Base-by-base conservation (phyloP, 1,140 invertebrate genomes). In the Drosophila melanica region DNA sequence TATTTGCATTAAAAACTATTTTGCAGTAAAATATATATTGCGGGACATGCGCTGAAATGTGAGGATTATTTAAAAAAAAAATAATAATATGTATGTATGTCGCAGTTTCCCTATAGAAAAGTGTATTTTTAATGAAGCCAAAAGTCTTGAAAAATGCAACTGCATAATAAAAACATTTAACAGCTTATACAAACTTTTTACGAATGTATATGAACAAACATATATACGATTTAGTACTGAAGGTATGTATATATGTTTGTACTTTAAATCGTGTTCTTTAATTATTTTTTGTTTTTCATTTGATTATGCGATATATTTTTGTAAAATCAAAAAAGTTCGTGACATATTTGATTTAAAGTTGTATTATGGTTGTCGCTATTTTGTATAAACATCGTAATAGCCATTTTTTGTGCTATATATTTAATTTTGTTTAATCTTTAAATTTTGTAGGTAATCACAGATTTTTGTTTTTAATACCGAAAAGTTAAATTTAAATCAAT, bases 391-490 rank as follows among this genome's bases (percentile, higher is more conserved):
- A 65, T 78, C 39, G 69, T 77, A 62, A 58, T 65, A 60, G 72
- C 58, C 23, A 66, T 55, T 50, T 50, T 55, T 66, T 64, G 63
- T 64, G 80, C 80, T 87, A 87, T 82, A 87, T 68, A 82, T 73
- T 87, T 77, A 77, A 76, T 87, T 81, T 87, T 79, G 23, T 50
- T 64, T 66, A 86, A 90, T 90, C 75, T 81, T 90, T 90, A 81
- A 85, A 90, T 85, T 91, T 91, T 91, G 82, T 89, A 89, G 84
- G 84, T 81, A 91, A 91, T 91, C 90, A 91, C 90, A 91, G 90
- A 91, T 91, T 91, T 82, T 89, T 81, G 90, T 89, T 89, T 84
- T 86, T 79, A 85, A 85, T 90, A 81, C 81, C 86, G 74, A 90
- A 91, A 90, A 77, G 77, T 82, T 82, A 74, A 70, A 69, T 64